These are phyloP conservation scores for Apteryx owenii DNA, from an alignment of 2,113 vertebrate species.

Conservation along the genomic window DNA sequence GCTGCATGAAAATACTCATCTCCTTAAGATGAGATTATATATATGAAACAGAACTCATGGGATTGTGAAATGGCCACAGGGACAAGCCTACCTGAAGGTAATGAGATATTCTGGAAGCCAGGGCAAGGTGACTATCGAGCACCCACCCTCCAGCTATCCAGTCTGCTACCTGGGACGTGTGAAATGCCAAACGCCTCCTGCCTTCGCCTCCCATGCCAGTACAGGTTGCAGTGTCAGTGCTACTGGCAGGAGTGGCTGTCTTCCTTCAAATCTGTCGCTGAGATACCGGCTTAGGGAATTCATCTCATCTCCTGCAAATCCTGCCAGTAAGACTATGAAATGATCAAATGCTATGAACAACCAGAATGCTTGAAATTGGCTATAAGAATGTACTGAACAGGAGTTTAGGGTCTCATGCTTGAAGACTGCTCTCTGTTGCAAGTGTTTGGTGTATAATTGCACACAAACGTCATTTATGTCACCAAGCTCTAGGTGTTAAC, in stretches of 20 bases:
- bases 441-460: background rate
- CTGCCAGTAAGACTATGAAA: background rate
- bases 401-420: background rate
- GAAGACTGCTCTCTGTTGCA: background rate
- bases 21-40: background rate
- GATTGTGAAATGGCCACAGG: background rate
- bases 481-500: background rate
- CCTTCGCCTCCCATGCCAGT: background rate
- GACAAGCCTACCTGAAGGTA: background rate
- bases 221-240: background rate
- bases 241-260: accelerated
- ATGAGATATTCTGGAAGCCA: background rate
- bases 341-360: accelerated
- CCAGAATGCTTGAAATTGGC: background rate
- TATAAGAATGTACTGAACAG: background rate
- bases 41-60: background rate
- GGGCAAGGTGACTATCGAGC: background rate
- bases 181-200: accelerated
- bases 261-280: background rate
- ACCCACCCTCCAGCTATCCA: background rate
- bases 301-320: background rate
- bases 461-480: background rate
- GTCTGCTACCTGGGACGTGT: accelerated
- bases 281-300: background rate
- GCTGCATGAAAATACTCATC: background rate